phyloP scores from a whole-genome alignment of 2,113 vertebrate genomes.

The Rousettus leschenaultii region DNA sequence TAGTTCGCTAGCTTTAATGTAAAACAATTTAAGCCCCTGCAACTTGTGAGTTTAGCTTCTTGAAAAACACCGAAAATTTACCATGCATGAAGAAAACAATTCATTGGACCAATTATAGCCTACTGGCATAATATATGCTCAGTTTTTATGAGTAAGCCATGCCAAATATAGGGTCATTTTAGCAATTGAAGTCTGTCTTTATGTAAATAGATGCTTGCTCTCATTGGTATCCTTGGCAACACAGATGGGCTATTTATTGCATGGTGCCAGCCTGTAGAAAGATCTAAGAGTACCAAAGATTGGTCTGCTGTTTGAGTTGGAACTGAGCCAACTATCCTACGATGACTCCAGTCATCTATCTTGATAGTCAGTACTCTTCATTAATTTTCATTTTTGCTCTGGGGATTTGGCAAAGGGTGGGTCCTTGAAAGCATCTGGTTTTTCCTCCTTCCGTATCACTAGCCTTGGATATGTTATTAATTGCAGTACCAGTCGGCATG shows the following conservation, averaged over 20 bases:
- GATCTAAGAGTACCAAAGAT: background rate
- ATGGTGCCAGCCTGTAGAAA: conserved; percentile 6
- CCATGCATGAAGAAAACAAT: conserved; percentile 22
- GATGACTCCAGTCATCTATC: conserved; percentile 16
- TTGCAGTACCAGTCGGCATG: background rate
- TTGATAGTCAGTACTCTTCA: background rate
- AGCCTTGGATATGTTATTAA: conserved; percentile 4
- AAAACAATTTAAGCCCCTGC: background rate
- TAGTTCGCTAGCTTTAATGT: conserved; percentile 24
- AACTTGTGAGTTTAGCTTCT: conserved; percentile 21
- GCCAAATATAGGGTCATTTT: conserved; percentile 44
- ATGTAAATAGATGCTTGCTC: conserved; percentile 21
- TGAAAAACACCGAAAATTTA: conserved; percentile 47
- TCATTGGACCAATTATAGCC: conserved; percentile 19
- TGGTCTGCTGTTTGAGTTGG: conserved; percentile 43
- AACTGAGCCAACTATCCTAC: background rate
- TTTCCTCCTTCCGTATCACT: background rate
- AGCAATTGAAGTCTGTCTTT: conserved; percentile 6
- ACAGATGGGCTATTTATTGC: conserved; percentile 32
- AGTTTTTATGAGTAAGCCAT: conserved; percentile 38
- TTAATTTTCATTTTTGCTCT: background rate
- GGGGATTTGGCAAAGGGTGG: background rate
- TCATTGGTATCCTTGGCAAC: background rate
- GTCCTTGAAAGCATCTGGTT: background rate
- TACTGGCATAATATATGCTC: conserved; percentile 14